phyloP scores from a whole-genome alignment of 1,140 invertebrate species.

The Caenorhabditis tropicalis region DNA sequence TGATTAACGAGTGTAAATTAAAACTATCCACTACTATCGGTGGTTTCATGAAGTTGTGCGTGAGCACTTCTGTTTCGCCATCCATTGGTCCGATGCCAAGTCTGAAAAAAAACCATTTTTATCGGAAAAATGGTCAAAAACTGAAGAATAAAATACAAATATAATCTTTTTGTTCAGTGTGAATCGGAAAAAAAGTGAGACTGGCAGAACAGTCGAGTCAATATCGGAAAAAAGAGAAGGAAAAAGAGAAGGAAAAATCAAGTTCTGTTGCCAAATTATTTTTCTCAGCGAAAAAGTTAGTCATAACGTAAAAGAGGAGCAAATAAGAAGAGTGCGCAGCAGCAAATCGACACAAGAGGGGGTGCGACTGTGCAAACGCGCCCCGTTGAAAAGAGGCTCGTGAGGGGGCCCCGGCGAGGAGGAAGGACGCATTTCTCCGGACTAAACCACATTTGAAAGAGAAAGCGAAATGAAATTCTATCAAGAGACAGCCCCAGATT shows the following conservation, averaged over 20 bases:
- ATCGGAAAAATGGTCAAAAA: background rate
- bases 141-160: background rate
- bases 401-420: background rate
- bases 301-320: constrained; percentile 17
- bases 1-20: background rate
- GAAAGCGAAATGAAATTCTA: background rate
- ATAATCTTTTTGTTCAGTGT: background rate
- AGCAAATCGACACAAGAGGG: no score
- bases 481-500: background rate
- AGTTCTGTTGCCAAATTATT: constrained; percentile 3
- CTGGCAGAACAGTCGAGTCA: constrained; percentile 24
- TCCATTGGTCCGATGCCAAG: constrained; percentile 30
- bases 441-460: no score
- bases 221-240: background rate
- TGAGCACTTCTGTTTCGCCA: constrained; percentile 27
- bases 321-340: background rate
- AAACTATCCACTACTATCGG: background rate
- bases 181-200: background rate
- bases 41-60: constrained; percentile 5
- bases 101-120: background rate
- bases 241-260: constrained; percentile 22
- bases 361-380: background rate
- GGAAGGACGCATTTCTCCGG: background rate
- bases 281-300: constrained; percentile 7
- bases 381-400: background rate